These are phyloP conservation scores for Chlorocebus sabaeus DNA, from an alignment of 2,113 vertebrate species.

Conservation along the genomic window DNA sequence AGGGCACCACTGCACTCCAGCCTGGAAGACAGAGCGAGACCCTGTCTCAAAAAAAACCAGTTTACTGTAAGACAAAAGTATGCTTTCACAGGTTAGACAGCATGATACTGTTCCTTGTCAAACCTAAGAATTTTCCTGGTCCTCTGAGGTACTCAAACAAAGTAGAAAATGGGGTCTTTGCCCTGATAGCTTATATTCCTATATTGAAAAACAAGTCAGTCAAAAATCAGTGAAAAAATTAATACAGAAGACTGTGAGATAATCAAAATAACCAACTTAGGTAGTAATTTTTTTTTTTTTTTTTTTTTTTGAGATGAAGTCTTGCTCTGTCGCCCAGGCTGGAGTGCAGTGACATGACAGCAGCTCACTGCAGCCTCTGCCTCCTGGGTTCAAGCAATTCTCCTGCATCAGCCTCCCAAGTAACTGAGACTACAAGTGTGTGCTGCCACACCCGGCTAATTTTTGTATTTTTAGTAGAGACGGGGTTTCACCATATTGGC, in stretches of 20 bases:
- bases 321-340: fast-evolving
- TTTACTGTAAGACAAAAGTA: not conserved
- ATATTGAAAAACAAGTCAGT: not conserved
- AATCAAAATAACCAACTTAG: not conserved
- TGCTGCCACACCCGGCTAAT: no score
- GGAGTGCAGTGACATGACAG: no score
- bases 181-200: not conserved
- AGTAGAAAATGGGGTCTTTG: not conserved
- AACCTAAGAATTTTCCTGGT: not conserved
- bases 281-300: no score
- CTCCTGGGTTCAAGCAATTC: no score
- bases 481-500: no score
- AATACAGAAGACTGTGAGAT: not conserved
- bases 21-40: no score
- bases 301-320: no score
- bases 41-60: not conserved
- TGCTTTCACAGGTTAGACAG: not conserved
- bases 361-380: no score
- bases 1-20: no score
- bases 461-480: no score
- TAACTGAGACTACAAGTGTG: no score
- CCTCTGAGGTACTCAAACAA: not conserved
- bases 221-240: slow-evolving; percentile 2
- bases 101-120: not conserved
- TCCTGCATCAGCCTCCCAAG: no score